Evolutionary conservation across 2,113 vertebrate species (phyloP), one percentile per base, ranked within the genome.

Genomic region (Sander lucioperca): DNA sequence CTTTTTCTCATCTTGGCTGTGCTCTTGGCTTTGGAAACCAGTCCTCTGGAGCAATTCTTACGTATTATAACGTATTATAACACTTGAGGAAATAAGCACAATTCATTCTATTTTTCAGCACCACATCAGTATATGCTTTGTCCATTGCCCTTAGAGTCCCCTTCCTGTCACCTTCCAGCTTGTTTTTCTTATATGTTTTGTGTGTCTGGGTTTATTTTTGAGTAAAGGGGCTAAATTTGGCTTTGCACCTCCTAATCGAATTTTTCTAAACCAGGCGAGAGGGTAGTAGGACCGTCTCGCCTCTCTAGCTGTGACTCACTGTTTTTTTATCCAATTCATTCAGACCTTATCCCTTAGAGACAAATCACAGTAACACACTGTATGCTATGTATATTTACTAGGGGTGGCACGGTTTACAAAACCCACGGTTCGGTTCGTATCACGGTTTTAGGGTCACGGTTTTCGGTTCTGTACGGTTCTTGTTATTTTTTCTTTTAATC

Each of bases 161-260:
- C 71, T 77, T 77, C 63, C 77, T 83, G 39, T 64, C 53, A 62
- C 43, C 6, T 10, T 62, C 1, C 27, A 48, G 66, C 70, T 63
- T 89, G 82, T 84, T 85, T 79, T 83, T 72, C 61, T 78, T 68
- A 36, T 73, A 68, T 89, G 77, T 84, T 86, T 85, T 79, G 33
- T 8, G 6, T 79, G 64, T 57, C 33, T 12, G 0, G 59, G 54
- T 80, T 77, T 88, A 89, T 87, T 89, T 86, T 86, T 78, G 70
- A 51, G 56, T 43, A 21, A 15, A 15, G 51, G 7, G 19, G 33
- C 51, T 92, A 88, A 27, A 80, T 92, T 83, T 92, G 89, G 85
- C 77, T 13, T 6, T 45, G 47, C 18, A 10, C 33, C 59, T 72
- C 33, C 57, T 91, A 86, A 92, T 91, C 78, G 86, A 12, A 86